Conservation (phyloP, 2,113 vertebrate species). For the Anolis carolinensis region DNA sequence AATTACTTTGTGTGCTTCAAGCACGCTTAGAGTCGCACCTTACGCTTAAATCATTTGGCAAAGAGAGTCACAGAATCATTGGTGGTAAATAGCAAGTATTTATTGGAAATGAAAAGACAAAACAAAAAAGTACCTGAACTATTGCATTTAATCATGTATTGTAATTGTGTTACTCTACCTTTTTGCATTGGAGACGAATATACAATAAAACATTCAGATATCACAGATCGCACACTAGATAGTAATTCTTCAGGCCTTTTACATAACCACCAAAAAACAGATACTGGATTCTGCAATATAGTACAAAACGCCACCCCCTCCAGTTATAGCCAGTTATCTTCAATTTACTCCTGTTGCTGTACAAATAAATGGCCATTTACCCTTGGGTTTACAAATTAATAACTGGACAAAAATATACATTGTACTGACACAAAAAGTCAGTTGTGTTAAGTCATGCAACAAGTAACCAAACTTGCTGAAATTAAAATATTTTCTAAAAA, state of each 20-base stretch:
- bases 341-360: constrained; percentile 85
- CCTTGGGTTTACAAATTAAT: constrained; percentile 85
- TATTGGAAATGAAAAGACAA: constrained; percentile 93
- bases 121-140: constrained; percentile 95
- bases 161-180: constrained; percentile 89
- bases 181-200: constrained; percentile 96
- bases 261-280: constrained; percentile 90
- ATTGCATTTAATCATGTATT: constrained; percentile 95
- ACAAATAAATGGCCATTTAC: constrained; percentile 85
- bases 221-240: constrained; percentile 96
- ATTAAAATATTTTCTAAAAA: constrained; percentile 93
- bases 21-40: background rate
- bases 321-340: constrained; percentile 83
- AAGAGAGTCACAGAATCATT: constrained; percentile 55
- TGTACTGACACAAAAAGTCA: constrained; percentile 99
- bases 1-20: background rate
- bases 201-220: constrained; percentile 97
- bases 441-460: constrained; percentile 99
- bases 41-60: background rate
- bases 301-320: constrained; percentile 90
- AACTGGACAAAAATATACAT: constrained; percentile 94
- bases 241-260: constrained; percentile 91
- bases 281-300: constrained; percentile 82
- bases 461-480: constrained; percentile 99
- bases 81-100: constrained; percentile 98